phyloP scores from a whole-genome alignment of 2,888 invertebrate genomes.

The Pimpla rufipes region DNA sequence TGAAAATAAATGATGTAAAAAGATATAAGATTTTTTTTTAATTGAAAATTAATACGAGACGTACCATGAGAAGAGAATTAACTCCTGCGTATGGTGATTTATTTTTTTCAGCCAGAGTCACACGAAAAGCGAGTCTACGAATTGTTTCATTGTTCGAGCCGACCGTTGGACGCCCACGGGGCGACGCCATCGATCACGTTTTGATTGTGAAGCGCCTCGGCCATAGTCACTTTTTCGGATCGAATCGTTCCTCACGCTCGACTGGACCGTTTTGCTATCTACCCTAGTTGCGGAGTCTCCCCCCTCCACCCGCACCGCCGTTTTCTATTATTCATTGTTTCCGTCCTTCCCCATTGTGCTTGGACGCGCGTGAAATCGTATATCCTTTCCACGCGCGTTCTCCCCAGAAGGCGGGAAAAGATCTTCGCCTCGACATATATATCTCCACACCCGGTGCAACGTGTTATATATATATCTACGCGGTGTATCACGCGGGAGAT shows the following conservation, averaged over 20 bases:
- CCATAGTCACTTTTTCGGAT: conserved; percentile 18
- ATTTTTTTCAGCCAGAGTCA: too few relatives aligned
- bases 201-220: neutral
- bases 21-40: too few relatives aligned
- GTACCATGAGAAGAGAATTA: too few relatives aligned
- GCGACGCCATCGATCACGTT: conserved; percentile 19
- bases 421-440: conserved; percentile 54
- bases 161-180: neutral
- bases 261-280: conserved; percentile 51
- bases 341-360: conserved; percentile 64
- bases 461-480: neutral
- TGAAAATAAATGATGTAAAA: too few relatives aligned
- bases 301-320: conserved; percentile 5
- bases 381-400: conserved; percentile 55
- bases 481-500: neutral
- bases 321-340: conserved; percentile 69
- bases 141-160: neutral
- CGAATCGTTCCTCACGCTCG: conserved; percentile 39
- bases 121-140: neutral
- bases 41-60: too few relatives aligned
- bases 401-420: conserved; percentile 50
- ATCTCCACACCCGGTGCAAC: neutral
- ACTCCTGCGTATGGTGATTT: too few relatives aligned
- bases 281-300: conserved; percentile 47
- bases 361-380: conserved; percentile 64